Conservation (phyloP, 2,888 invertebrate species). For the Terebella lapidaria region DNA sequence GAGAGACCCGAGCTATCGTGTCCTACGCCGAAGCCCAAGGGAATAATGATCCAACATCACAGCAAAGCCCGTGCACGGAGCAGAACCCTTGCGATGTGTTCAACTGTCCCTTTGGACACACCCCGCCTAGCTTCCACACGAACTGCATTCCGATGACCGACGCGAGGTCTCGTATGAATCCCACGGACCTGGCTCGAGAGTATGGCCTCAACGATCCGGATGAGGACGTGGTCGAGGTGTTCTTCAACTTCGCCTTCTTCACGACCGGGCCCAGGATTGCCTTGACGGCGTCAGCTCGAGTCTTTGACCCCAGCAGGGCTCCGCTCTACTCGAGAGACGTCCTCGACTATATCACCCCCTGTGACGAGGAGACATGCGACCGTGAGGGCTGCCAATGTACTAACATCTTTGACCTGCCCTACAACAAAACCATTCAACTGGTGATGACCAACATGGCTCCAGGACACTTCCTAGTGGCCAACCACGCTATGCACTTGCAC, state of each 20-base stretch:
- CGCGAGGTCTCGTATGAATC: not conserved
- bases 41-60: conserved; percentile 1
- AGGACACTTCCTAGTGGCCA: conserved; percentile 1
- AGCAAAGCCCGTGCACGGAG: not conserved
- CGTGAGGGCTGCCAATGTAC: not conserved
- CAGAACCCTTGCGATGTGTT: conserved; percentile 1
- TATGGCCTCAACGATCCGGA: not conserved
- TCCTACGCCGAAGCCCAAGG: not conserved
- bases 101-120: conserved; percentile 5
- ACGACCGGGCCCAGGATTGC: too few species aligned
- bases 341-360: not conserved
- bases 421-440: not conserved
- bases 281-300: not conserved
- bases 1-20: conserved; percentile 9
- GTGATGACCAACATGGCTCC: not conserved
- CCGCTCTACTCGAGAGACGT: not conserved
- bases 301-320: not conserved
- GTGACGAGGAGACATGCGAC: not conserved
- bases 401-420: not conserved
- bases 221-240: not conserved
- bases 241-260: conserved; percentile 1
- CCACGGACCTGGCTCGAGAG: not conserved
- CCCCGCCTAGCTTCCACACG: not conserved
- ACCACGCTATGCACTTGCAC: conserved; percentile 44
- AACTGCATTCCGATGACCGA: conserved; percentile 1